phyloP scores from a whole-genome alignment of 2,113 vertebrate species.

The Crotalus helleri region DNA sequence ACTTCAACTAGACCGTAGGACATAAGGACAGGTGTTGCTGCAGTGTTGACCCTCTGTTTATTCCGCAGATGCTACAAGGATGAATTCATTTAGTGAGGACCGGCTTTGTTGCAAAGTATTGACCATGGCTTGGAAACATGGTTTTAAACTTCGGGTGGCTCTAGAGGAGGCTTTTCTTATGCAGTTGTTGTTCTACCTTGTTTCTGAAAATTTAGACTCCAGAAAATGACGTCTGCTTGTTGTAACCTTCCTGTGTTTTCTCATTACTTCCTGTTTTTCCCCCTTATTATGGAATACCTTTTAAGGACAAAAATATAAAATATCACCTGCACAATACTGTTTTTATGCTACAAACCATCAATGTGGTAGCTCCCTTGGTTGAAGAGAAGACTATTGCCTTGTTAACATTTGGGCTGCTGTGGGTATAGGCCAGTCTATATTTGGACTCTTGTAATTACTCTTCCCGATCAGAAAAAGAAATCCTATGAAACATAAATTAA shows the following conservation, averaged over 20 bases:
- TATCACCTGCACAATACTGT: neutral
- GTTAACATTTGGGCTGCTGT: neutral
- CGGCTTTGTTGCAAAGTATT: neutral
- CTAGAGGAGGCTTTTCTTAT: neutral
- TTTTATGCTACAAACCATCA: neutral
- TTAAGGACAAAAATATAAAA: neutral
- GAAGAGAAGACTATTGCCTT: neutral
- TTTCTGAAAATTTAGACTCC: neutral
- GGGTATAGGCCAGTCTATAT: neutral
- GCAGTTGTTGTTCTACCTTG: neutral
- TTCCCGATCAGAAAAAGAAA: neutral
- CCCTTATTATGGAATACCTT: neutral
- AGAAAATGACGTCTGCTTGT: neutral
- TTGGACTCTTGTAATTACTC: neutral
- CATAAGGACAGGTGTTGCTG: neutral
- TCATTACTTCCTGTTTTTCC: neutral
- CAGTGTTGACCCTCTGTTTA: too few relatives aligned
- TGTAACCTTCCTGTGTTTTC: neutral
- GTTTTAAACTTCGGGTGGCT: neutral
- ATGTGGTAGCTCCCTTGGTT: neutral
- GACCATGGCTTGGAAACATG: neutral
- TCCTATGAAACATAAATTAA: neutral
- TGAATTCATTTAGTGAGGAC: neutral
- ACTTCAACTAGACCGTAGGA: neutral
- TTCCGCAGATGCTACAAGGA: neutral